Conservation (phyloP, 1,140 invertebrate genomes). For the Pinna nobilis region DNA sequence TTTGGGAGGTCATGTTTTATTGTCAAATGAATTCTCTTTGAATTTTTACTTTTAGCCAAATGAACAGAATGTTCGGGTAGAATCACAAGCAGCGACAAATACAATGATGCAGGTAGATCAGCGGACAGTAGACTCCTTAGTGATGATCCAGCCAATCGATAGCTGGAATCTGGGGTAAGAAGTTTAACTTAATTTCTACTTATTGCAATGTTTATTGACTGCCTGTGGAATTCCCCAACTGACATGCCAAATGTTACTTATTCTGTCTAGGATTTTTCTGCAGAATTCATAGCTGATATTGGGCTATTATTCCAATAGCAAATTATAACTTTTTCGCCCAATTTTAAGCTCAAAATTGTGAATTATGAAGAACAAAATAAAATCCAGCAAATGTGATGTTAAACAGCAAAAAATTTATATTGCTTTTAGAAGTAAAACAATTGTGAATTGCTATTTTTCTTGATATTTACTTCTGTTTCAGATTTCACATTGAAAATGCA, state of each 20-base stretch:
- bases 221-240: constrained; percentile 36
- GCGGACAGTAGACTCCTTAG: constrained; percentile 48
- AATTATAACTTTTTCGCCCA: too few species aligned
- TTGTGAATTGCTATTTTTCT: too few species aligned
- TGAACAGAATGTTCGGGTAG: constrained; percentile 41
- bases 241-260: background rate
- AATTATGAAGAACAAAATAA: too few species aligned
- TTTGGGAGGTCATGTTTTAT: background rate
- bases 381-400: too few species aligned
- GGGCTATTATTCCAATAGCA: background rate
- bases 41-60: too few species aligned
- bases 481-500: too few species aligned
- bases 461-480: too few species aligned
- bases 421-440: too few species aligned
- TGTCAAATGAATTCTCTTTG: background rate
- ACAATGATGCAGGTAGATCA: constrained; percentile 53
- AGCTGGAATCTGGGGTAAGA: constrained; percentile 15
- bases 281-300: background rate
- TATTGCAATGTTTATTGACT: background rate
- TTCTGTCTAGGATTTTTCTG: background rate
- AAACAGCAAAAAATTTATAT: too few species aligned
- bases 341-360: too few species aligned
- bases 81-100: constrained; percentile 56
- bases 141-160: constrained; percentile 45
- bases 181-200: background rate